Base-by-base conservation (phyloP, 2,113 vertebrate species). In the Halcyon malimbica region DNA sequence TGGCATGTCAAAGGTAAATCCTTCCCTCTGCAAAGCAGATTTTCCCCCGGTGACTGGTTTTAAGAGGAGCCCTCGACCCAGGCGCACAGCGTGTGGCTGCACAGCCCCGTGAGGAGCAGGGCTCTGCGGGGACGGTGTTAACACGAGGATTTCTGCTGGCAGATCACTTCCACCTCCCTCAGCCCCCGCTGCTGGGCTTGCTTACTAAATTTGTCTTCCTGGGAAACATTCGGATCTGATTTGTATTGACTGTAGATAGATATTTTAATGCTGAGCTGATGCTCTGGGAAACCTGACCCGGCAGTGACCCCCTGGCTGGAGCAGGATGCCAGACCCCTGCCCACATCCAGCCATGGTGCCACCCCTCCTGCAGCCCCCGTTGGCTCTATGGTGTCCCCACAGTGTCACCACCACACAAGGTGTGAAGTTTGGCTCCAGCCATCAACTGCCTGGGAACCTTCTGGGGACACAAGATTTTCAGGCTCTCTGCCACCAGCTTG, bases 381-480 rank as follows among this genome's bases (percentile, higher is more conserved):
- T 2, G 33, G 41, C 54, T 80, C 76, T 31, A 33, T 2, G 1
- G 35, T 26, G 33, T 46, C 48, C 69, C 69, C 5, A 1, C 69
- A 70, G 57, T 1, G 5, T 56, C 83, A 68, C 54, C 51, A 19
- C 0, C 51, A 19, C 0, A 1, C 29, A 6, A 5, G 42, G 16
- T 44, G 56, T 75, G 62, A 35, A 31, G 31, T 14, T n/a, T 78
- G 60, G 18, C 24, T 83, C 48, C 8, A 2, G 57, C n/a, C 69
- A 37, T 21, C 8, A 1, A 11, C 31, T 13, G 13, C 25, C 60
- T 69, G 6, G 3, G n/a, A 82, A 70, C 35, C 37, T 7, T 3
- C 50, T 48, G 64, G 29, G 35, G 41, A 65, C 56, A 28, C 15
- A 41, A 73, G 21, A 62, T 73, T 54, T 84, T 39, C 64, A 42